Base-by-base conservation (phyloP, 2,113 vertebrate genomes). In the Bos javanicus region DNA sequence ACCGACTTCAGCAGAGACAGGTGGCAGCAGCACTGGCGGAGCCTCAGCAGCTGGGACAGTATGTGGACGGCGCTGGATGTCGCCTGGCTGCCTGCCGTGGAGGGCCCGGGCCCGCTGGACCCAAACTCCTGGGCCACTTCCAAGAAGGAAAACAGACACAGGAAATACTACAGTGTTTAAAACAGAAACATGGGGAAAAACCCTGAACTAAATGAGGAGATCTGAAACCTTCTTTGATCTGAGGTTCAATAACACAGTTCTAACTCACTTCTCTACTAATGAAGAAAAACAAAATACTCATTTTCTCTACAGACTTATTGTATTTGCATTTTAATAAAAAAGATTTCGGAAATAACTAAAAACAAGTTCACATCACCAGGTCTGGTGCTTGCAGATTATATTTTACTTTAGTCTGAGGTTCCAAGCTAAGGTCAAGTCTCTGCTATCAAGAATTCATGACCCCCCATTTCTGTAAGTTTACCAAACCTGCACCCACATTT, bases 1-100 rank as follows among this genome's bases (percentile, higher is more conserved):
- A 99, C 99, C 99, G 99, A 99, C 97, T 99, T 99, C 6, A 99
- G 99, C 76, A 99, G 98, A 4, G 99, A 99, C 57, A 99, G 99
- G 86, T 99, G 99, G 64, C 99, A 99, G 99, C 99, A 99, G 97
- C 99, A 99, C 98, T 99, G 99, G 64, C 99, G 99, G 59, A 99
- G 99, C 19, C 99, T 99, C 97, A 99, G 98, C 97, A 99, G 82
- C 97, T 99, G 98, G 2, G 99, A 99, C 97, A 99, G 98, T 92
- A 99, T 99, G 15, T 99, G 99, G 71, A 98, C 98, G 0, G 99
- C 99, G 96, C 99, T 99, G 97, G 99, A 98, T 76, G 98, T 98
- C 67, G 96, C 98, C 4, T 98, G 56, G n/a, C 25, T 87, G 56
- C 94, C 91, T 2, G 91, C 84, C 0, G 94, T 19, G 0, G 39